These are phyloP conservation scores for Xiphydria camelus DNA, from an alignment of 2,888 invertebrate genomes.

Conservation along the genomic window DNA sequence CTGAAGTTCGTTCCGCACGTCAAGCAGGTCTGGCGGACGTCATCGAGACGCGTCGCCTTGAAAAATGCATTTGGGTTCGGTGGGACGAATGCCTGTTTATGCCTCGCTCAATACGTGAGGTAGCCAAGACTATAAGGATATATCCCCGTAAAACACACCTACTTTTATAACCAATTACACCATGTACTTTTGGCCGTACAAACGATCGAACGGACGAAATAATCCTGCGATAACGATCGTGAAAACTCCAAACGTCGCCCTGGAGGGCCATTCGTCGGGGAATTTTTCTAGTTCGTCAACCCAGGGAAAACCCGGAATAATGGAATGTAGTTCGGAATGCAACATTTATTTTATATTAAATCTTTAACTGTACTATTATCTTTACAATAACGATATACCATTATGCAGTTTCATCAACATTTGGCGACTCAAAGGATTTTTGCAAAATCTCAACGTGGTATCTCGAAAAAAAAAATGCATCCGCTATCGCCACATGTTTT, in stretches of 20 bases:
- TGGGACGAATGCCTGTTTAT: slow-evolving; percentile 92
- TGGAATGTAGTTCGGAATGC: slow-evolving; percentile 44
- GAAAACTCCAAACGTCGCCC: too few species aligned
- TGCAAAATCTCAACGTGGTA: slow-evolving; percentile 9
- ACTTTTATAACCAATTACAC: too few species aligned
- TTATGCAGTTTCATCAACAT: neutral
- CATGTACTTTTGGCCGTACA: too few species aligned
- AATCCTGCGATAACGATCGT: too few species aligned
- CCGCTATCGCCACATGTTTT: too few species aligned
- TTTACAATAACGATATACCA: slow-evolving; percentile 28
- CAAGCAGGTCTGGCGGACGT: slow-evolving; percentile 64
- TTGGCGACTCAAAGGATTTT: slow-evolving; percentile 13
- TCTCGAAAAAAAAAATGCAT: slow-evolving; percentile 28
- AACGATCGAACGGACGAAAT: too few species aligned
- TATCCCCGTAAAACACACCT: too few species aligned
- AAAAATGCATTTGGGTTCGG: slow-evolving; percentile 99
- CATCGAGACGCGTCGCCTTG: slow-evolving; percentile 71
- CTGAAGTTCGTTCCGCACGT: slow-evolving; percentile 72
- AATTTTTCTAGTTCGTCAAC: too few species aligned
- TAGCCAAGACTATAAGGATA: too few species aligned
- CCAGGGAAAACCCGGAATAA: too few species aligned
- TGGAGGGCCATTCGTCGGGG: too few species aligned
- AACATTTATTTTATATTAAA: slow-evolving; percentile 47
- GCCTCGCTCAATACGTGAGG: slow-evolving; percentile 61
- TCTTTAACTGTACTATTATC: slow-evolving; percentile 30